Evolutionary conservation across 2,888 invertebrate genomes (phyloP), one percentile per base, ranked within the genome.

Genomic region (Nomada hirtipes): DNA sequence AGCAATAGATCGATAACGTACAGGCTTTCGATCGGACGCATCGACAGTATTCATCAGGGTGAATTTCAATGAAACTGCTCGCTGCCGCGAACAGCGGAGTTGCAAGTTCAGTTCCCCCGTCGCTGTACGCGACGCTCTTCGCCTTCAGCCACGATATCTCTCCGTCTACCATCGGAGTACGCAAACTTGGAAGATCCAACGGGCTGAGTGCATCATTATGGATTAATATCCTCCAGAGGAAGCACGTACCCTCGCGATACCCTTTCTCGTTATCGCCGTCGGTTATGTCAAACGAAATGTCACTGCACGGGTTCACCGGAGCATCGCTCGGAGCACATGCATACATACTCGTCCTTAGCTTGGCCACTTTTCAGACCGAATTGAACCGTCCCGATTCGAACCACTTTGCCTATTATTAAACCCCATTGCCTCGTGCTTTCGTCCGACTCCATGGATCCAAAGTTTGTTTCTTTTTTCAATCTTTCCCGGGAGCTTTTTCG

Each of bases 211-310:
- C 86, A 87, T 80, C 86, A 86, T 86, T 86, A 86, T 83, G 80
- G 88, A 86, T 86, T 86, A 86, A 86, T 87, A 86, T 86, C 86
- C 86, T 87, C 86, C 60, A 60, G 88, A 85, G 83, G 78, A 78
- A 80, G 78, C 78, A 86, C 86, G 86, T 86, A 86, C 83, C 88
- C 82, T 69, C 71, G 64, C 61, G 52, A 79, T 82, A 76, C 80
- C 83, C 76, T 78, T 79, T 76, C 86, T 86, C 86, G 86, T 86
- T 86, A 86, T 86, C 87, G 72, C 82, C 71, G 85, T 87, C 67
- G 82, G 82, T 78, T 72, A 76, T 67, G 85, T 82, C 86, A 87
- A 86, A 86, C 82, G 82, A 85, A 85, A 87, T 74, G 87, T 85
- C 87, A 74, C 71, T 74, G 64, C 59, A 53, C 72, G 72, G 36